Evolutionary conservation across 2,797 vertebrate species (phyloP).

Genomic region (Podarcis siculus): DNA sequence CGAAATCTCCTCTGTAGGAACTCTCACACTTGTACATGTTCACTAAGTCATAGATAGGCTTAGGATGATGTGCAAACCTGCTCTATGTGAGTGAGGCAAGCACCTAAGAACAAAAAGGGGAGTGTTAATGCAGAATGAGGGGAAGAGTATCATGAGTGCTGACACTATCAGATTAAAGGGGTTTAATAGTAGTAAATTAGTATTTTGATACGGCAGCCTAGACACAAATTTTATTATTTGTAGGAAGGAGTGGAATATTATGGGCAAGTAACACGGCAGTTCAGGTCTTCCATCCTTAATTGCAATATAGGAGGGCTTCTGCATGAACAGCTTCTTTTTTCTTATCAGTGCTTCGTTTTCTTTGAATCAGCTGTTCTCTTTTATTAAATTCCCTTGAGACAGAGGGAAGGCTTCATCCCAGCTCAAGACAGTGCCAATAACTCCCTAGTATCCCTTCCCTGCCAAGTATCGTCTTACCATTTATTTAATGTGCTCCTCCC

Average conservation of each 20-base stretch:
- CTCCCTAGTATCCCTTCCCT: neutral
- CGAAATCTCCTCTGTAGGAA: no score
- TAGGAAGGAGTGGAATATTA: neutral
- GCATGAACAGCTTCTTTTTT: neutral
- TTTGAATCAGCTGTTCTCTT: neutral
- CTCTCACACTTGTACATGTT: no score
- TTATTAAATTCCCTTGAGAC: neutral
- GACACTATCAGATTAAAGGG: neutral
- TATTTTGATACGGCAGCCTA: neutral
- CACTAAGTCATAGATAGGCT: no score
- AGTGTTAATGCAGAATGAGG: neutral
- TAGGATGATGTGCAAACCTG: no score
- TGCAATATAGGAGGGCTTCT: no score
- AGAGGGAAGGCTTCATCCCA: neutral
- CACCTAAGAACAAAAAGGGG: neutral
- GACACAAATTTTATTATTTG: neutral
- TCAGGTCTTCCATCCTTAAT: no score
- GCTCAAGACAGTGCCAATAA: neutral
- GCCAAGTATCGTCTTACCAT: neutral
- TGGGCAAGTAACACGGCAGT: neutral
- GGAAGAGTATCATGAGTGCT: neutral
- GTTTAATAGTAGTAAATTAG: neutral
- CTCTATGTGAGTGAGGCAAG: neutral
- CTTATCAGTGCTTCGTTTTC: neutral
- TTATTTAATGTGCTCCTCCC: neutral